A percentile compares a stretch with the other conserved stretches of the same genome.
Evolutionary conservation across 2,113 vertebrate genomes (phyloP).

Genomic region (Serilophus lunatus): DNA sequence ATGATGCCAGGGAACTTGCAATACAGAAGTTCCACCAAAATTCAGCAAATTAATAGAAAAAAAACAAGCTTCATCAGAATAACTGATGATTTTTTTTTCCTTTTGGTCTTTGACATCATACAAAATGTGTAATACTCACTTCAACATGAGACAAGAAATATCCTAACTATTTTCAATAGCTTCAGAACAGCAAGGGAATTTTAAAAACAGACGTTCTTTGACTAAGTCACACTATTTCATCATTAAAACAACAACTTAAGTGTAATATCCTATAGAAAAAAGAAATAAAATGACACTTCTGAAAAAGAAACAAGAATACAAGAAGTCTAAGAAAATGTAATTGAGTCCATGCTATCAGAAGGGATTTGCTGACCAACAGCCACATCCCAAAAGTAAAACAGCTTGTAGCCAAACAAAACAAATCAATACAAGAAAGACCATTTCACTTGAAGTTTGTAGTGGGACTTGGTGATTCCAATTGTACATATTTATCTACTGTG

Average conservation of each 20-base stretch:
- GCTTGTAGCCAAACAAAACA: neutral
- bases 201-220: neutral
- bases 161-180: neutral
- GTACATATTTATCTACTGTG: neutral
- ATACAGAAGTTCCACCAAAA: neutral
- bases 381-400: neutral
- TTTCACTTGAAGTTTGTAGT: neutral
- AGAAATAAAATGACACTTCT: neutral
- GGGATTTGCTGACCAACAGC: neutral
- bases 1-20: neutral
- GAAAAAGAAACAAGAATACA: neutral
- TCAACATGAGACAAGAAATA: neutral
- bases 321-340: neutral
- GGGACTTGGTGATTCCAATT: neutral
- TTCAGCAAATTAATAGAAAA: neutral
- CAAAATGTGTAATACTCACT: neutral
- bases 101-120: neutral
- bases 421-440: neutral
- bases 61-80: neutral
- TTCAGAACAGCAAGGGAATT: neutral
- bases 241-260: neutral
- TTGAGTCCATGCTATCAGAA: fast-evolving
- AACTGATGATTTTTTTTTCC: neutral
- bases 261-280: fast-evolving
- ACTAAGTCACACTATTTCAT: neutral